Conservation (phyloP, 2,888 invertebrate species). For the Dione vanillae region DNA sequence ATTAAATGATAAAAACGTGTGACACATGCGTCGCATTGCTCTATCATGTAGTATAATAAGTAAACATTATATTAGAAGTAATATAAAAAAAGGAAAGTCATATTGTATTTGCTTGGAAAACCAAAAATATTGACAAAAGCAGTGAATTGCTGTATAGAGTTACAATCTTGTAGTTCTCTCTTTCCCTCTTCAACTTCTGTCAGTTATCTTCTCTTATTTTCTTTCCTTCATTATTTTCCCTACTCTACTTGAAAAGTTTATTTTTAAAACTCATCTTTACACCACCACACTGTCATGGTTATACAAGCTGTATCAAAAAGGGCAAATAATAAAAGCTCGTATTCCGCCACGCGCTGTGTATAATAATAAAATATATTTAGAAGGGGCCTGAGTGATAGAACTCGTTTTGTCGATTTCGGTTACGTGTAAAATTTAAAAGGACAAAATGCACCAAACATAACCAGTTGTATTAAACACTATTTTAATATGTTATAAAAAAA, state of each 20-base stretch:
- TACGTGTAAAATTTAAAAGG: slow-evolving; percentile 8
- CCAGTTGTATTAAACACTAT: neutral
- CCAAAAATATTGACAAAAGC: no score
- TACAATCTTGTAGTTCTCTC: no score
- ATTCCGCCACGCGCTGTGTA: slow-evolving; percentile 11
- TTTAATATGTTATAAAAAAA: no score
- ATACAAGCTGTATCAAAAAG: neutral
- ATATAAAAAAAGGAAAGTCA: no score
- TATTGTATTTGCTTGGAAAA: no score
- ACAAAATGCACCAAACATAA: neutral
- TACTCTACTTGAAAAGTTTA: no score
- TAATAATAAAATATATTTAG: slow-evolving; percentile 36
- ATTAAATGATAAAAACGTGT: neutral
- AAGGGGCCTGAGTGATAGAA: slow-evolving; percentile 16
- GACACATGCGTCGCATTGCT: neutral
- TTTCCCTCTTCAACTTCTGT: no score
- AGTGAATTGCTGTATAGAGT: no score
- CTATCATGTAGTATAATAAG: neutral
- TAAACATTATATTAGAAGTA: neutral
- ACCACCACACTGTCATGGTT: neutral
- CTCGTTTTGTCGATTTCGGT: slow-evolving; percentile 23
- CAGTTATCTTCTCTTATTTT: no score
- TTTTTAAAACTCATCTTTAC: no score
- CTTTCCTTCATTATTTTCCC: no score
- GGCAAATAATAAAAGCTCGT: neutral